Evolutionary conservation across 2,113 vertebrate species (phyloP), one percentile per base, ranked within the genome.

Genomic region (Manacus vitellinus): DNA sequence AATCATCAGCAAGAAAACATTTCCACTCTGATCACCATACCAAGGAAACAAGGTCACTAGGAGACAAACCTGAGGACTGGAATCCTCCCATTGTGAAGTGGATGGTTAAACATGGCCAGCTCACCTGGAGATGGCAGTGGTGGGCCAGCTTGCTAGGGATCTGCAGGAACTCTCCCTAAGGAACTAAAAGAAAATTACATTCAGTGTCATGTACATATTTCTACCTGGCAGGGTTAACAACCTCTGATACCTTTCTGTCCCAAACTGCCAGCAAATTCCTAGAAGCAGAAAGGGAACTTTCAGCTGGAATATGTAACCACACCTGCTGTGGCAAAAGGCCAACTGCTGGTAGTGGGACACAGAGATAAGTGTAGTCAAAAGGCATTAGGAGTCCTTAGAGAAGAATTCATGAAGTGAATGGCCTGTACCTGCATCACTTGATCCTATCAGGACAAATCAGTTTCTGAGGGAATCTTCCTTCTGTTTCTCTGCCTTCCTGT

Each of bases 301-400:
- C 0, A 0, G 5, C 65, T n/a, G 47, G 56, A 79, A 33, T 28
- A 37, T 5, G 1, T 47, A 51, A 21, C 10, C 25, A n/a, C 41
- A 43, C 12, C 2, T 30, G n/a, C 55, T 46, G 37, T 24, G 22
- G 37, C 8, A 33, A 51, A 75, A 88, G 28, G 43, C 58, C 75
- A 56, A 4, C 16, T 85, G 39, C 66, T 68, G 67, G 62, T 47
- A 41, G 49, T 24, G 47, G 68, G 28, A 58, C 51, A 41, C 23
- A 11, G 44, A 31, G 20, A 52, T 25, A 10, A 65, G 21, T 30
- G 47, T 0, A 0, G 1, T 47, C 30, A 79, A 75, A 94, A 92
- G 30, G 19, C 44, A 52, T 52, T 51, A 61, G 61, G 24, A 33
- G 14, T 35, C 49, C 46, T 67, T 28, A 31, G 59, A 83, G 43